Percentiles rank a stretch among this genome's conserved stretches.
Evolutionary conservation across 2,113 vertebrate genomes (phyloP).

Genomic region (Hyperopisus bebe): DNA sequence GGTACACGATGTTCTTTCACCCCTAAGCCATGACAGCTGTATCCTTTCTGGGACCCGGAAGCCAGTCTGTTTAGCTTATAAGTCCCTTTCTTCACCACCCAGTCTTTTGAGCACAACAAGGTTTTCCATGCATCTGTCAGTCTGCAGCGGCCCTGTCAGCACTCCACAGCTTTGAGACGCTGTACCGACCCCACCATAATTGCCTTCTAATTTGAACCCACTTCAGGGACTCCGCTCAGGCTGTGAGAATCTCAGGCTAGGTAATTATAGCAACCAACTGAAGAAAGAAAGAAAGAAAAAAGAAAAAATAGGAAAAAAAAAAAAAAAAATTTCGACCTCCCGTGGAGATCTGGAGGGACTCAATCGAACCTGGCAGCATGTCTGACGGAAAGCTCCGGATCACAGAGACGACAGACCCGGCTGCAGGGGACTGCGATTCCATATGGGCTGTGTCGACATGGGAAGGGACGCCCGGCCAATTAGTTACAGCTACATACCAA

Average conservation of each 20-base stretch:
- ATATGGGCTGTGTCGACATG: background rate
- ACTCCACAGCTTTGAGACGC: background rate
- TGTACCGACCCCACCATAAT: background rate
- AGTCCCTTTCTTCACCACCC: background rate
- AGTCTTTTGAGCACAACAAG: background rate
- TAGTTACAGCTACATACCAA: background rate
- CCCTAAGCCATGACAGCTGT: background rate
- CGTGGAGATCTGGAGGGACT: background rate
- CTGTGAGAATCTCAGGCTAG: background rate
- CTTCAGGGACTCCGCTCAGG: constrained; percentile 5
- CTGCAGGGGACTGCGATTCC: background rate
- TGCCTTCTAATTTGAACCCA: constrained; percentile 13
- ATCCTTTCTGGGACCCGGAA: background rate
- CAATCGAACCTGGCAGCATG: background rate
- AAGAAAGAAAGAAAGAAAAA: background rate
- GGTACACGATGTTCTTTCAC: background rate
- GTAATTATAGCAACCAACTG: constrained; percentile 7
- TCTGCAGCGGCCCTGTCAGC: background rate
- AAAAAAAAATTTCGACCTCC: background rate
- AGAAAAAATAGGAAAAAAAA: background rate
- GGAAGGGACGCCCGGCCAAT: background rate
- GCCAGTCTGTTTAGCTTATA: background rate
- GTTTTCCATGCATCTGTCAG: background rate
- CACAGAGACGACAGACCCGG: background rate
- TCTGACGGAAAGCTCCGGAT: background rate